Conservation (phyloP, 2,113 vertebrate genomes). For the Sinocyclocheilus rhinocerous region DNA sequence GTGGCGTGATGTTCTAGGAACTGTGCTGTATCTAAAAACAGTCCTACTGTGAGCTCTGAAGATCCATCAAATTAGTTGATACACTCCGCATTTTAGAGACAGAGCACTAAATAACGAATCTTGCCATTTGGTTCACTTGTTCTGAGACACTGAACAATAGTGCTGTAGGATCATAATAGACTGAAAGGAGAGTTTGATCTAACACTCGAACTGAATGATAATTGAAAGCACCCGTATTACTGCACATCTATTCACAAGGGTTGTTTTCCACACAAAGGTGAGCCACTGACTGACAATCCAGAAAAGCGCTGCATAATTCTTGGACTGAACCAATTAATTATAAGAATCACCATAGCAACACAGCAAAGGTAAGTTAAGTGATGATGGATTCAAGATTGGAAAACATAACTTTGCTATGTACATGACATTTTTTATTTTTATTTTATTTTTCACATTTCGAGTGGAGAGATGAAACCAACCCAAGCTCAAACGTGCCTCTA, state of each 20-base stretch:
- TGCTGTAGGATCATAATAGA: not conserved
- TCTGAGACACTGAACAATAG: not conserved
- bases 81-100: not conserved
- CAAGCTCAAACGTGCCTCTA: too few relatives aligned
- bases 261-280: not conserved
- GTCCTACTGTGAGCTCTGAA: constrained; percentile 11
- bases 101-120: not conserved
- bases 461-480: too few relatives aligned
- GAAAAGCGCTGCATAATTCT: not conserved
- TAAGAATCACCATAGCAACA: constrained; percentile 44
- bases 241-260: not conserved
- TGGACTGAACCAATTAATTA: not conserved
- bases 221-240: not conserved
- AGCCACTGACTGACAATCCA: not conserved
- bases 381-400: not conserved
- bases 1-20: constrained; percentile 43
- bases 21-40: not conserved
- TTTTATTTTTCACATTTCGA: too few relatives aligned
- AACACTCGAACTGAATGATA: not conserved
- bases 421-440: not conserved
- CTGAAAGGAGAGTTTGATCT: not conserved
- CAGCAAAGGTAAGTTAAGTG: not conserved
- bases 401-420: not conserved
- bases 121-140: constrained; percentile 22
- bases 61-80: constrained; percentile 39